Base-by-base conservation (phyloP, 92 coral and sea anemone species). In the Phymanthus crucifer region DNA sequence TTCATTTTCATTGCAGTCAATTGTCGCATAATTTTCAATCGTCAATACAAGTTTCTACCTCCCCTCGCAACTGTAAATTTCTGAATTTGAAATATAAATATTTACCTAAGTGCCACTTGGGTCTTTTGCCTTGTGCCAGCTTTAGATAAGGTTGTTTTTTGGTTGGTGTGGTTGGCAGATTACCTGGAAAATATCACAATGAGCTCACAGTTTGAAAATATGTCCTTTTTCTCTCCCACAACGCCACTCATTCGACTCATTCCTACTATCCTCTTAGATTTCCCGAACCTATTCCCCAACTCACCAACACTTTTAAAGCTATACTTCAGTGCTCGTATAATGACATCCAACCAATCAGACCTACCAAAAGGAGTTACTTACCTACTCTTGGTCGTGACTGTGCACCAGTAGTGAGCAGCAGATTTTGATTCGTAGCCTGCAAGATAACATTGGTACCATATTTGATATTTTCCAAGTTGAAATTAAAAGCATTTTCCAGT, bases 31-130 rank as follows among this genome's bases (percentile, higher is more conserved):
- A n/a, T n/a, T n/a, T n/a, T n/a, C n/a, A n/a, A n/a, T n/a, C n/a
- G n/a, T n/a, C n/a, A n/a, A n/a, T n/a, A n/a, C n/a, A n/a, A 10
- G 5, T 27, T n/a, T 37, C 3, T 37, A 7, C 40, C 43, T 4
- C 43, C 43, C 43, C 5, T 38, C 0, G 7, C 43, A 68, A 3
- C 38, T 68, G 32, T 5, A 34, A 18, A 16, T 2, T 16, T 12
- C 3, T 12, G 26, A 33, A 34, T 12, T 6, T 4, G 45, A 3
- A 31, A 32, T 2, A 34, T 34, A 13, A 10, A 33, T 37, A 21
- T 8, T 31, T 73, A 94, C 98, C 99, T 84, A 95, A 87, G 84
- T 95, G 99, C 99, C 99, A 95, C 45, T 95, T 95, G 31, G 99
- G 98, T 84, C 97, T 88, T 66, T 91, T 95, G 58, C 98, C 97